Evolutionary conservation across 2,113 vertebrate genomes (phyloP).

Genomic region (Ivindomyrus marchei): DNA sequence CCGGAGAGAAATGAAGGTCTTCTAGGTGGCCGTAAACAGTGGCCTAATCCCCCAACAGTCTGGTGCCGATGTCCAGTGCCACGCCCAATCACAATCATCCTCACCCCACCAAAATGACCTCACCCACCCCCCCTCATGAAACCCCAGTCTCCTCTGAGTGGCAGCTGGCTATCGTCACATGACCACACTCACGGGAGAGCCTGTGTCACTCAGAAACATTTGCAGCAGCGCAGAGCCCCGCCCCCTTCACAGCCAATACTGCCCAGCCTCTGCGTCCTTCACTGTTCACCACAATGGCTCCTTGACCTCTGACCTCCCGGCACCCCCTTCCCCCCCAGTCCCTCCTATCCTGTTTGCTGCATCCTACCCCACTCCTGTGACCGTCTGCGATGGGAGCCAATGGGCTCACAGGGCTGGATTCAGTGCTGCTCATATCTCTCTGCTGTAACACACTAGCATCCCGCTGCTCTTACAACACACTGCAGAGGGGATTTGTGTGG

Average conservation of each 20-base stretch:
- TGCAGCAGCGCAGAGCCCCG: not conserved
- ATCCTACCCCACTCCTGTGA: not conserved
- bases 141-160: constrained; percentile 25
- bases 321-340: not conserved
- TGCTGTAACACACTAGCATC: not conserved
- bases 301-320: not conserved
- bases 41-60: constrained; percentile 31
- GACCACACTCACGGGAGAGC: constrained; percentile 7
- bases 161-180: constrained; percentile 29
- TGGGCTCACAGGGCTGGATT: not conserved
- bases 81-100: constrained; percentile 31
- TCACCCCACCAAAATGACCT: constrained; percentile 28
- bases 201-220: not conserved
- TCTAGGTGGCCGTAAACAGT: constrained; percentile 7
- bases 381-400: not conserved
- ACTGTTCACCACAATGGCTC: not conserved
- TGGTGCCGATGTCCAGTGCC: constrained; percentile 28
- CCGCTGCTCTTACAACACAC: not conserved
- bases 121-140: constrained; percentile 22
- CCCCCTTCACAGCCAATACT: not conserved
- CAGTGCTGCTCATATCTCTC: not conserved
- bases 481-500: not conserved
- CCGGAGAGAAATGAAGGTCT: not conserved
- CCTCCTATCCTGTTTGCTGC: not conserved
- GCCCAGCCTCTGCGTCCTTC: not conserved